Evolutionary conservation across 2,888 invertebrate genomes (phyloP).

Genomic region (Nycteola revayana): DNA sequence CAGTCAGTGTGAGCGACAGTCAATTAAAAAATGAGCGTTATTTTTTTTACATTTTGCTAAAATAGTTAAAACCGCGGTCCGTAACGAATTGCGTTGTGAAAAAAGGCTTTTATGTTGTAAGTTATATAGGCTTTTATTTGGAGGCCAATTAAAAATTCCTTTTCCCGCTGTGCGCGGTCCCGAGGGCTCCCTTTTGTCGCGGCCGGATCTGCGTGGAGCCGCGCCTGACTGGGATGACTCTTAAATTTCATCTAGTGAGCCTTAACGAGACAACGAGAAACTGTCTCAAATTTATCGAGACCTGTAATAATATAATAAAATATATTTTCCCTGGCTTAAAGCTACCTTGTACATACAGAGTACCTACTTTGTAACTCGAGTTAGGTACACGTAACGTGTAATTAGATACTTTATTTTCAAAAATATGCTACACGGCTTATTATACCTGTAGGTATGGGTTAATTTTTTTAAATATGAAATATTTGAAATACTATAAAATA

Average conservation of each 20-base stretch:
- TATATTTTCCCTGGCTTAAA: constrained; percentile 17
- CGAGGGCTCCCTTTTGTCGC: constrained; percentile 61
- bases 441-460: too few species aligned
- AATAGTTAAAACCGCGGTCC: constrained; percentile 37
- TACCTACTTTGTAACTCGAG: too few species aligned
- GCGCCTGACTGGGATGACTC: constrained; percentile 52
- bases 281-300: constrained; percentile 29
- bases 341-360: constrained; percentile 3
- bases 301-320: constrained; percentile 31
- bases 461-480: too few species aligned
- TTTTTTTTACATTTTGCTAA: constrained; percentile 34
- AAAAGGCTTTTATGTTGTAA: constrained; percentile 49
- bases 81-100: constrained; percentile 42
- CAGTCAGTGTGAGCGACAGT: constrained; percentile 25
- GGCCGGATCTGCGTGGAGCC: constrained; percentile 58
- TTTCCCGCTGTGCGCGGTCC: constrained; percentile 53
- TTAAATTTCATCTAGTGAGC: constrained; percentile 67
- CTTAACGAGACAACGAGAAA: constrained; percentile 52
- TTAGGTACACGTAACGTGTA: too few species aligned
- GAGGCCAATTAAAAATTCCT: constrained; percentile 73
- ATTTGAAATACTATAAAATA: too few species aligned
- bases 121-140: constrained; percentile 61
- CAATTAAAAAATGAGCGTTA: constrained; percentile 32
- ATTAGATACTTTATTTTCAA: too few species aligned
- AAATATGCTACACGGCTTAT: too few species aligned